These are phyloP conservation scores for Mastigias papua DNA, from an alignment of 30 jellyfish, hydroid and myxozoan species.

Conservation along the genomic window DNA sequence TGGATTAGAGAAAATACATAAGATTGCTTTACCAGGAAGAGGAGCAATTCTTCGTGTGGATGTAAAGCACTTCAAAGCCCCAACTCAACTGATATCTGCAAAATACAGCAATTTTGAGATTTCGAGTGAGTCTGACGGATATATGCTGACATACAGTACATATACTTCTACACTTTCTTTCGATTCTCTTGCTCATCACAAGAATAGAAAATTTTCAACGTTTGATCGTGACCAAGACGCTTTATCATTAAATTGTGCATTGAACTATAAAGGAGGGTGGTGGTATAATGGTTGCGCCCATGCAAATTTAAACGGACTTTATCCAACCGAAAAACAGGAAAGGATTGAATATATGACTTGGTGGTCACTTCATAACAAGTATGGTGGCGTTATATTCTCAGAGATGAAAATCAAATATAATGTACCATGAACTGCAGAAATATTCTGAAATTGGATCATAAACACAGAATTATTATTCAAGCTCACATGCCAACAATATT, in stretches of 20 bases:
- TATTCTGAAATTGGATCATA: too few relatives aligned
- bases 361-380: neutral
- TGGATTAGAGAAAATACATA: neutral
- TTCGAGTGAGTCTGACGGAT: constrained; percentile 8
- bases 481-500: too few relatives aligned
- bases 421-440: neutral
- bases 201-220: neutral
- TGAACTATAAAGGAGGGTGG: neutral
- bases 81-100: neutral
- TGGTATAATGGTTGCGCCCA: neutral
- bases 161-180: constrained; percentile 42
- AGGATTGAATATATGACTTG: neutral
- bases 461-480: too few relatives aligned
- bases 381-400: neutral
- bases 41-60: neutral
- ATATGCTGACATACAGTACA: neutral
- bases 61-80: neutral
- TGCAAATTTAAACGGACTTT: neutral
- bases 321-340: neutral
- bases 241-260: neutral
- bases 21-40: neutral
- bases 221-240: neutral
- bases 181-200: neutral
- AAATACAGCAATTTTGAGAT: neutral
- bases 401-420: constrained; percentile 7